Evolutionary conservation across 2,888 invertebrate genomes (phyloP), one percentile per base, ranked within the genome.

Genomic region (Drosophila buzzatii): DNA sequence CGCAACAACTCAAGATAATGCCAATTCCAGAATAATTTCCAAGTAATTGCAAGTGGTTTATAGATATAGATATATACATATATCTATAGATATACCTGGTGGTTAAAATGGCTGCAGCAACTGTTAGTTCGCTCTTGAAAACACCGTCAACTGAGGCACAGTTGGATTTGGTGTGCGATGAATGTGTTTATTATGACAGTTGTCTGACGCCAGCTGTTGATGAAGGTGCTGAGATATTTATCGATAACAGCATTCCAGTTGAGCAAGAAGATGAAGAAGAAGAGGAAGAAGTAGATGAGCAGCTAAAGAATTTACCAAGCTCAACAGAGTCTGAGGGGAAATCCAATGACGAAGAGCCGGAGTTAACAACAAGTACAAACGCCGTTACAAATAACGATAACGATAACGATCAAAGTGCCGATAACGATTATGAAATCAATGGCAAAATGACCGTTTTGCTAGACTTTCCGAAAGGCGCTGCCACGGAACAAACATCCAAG

Each of bases 171-270:
- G 72, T 69, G 12, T 76, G 81, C 57, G 81, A 88, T 47, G 81
- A 72, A n/a, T 82, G 85, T 57, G 89, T 83, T 57, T 88, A 81
- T 56, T 83, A 71, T 60, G 82, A 70, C n/a, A 76, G 39, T 14
- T 77, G 80, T 27, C 9, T 60, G n/a, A 33, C 64, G 3, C 4
- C 44, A 35, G 23, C 33, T 23, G 53, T 39, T 12, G 75, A 35
- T 4, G 51, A 41, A 1, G 33, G 65, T 33, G 60, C 73, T 6
- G 58, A 81, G 18, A 62, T 81, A 65, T 78, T 90, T 65, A 87
- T 89, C 64, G 91, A 91, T 70, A 90, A 77, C 57, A 87, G 90
- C 44, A 86, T 91, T 7, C 83, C 87, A 70, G 89, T 89, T 33
- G 90, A 86, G 39, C 72, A 63, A 33, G 79, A 75, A 12, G 2